These are phyloP conservation scores for Pseudomyrmex flavicornis DNA, from an alignment of 1,140 invertebrate genomes.

Conservation along the genomic window DNA sequence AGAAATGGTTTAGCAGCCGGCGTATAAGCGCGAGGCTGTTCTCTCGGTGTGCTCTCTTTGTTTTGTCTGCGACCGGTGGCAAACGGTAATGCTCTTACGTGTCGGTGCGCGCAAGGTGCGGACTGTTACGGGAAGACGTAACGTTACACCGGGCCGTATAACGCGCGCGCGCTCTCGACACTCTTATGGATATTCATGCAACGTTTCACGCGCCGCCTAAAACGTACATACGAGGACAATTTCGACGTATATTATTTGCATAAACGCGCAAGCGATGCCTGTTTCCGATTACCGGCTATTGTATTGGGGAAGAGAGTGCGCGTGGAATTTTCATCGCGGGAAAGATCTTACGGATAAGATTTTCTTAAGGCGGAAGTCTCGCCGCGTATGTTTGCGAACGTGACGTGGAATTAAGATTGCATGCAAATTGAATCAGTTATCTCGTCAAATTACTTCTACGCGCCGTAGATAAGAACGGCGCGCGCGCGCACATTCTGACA, in stretches of 20 bases:
- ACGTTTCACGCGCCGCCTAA: constrained; percentile 23
- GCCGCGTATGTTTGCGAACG: neutral
- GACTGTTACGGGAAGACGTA: constrained; percentile 49
- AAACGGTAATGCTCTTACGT: constrained; percentile 59
- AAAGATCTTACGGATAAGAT: constrained; percentile 3
- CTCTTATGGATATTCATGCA: constrained; percentile 49
- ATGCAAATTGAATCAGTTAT: neutral
- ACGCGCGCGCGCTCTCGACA: neutral
- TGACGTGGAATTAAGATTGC: constrained; percentile 8
- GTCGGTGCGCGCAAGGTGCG: constrained; percentile 55
- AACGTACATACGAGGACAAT: constrained; percentile 25
- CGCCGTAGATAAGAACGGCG: too few relatives aligned
- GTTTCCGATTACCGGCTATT: constrained; percentile 37
- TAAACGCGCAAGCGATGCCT: constrained; percentile 21
- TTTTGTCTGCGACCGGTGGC: constrained; percentile 33
- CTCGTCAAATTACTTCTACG: neutral
- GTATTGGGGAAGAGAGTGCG: too few relatives aligned
- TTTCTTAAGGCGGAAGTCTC: neutral
- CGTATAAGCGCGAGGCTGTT: neutral
- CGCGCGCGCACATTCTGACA: neutral
- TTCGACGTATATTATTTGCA: constrained; percentile 44
- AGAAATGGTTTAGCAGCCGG: constrained; percentile 45
- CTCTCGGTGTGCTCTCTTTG: neutral
- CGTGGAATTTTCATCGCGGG: neutral
- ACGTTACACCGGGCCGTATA: constrained; percentile 30